Percentiles rank a stretch among this genome's conserved stretches.
Conservation (phyloP, 92 coral and sea anemone species). For the Zoanthus gigantus region DNA sequence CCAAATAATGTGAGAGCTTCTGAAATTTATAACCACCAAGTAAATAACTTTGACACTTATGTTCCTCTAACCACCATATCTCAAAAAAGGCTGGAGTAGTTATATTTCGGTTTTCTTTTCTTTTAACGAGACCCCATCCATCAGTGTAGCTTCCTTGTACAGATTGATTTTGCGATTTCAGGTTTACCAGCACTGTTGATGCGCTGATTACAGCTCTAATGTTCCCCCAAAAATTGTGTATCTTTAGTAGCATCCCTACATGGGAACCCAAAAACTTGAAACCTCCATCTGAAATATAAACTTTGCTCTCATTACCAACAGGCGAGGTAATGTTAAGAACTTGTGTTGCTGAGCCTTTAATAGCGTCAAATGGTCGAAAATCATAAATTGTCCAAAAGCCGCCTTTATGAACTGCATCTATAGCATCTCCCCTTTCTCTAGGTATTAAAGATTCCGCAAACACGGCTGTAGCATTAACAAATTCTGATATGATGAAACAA, state of each 20-base stretch:
- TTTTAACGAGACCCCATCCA: constrained; percentile 68
- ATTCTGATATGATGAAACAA: constrained; percentile 67
- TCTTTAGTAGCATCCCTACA: constrained; percentile 64
- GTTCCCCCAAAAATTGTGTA: constrained; percentile 42
- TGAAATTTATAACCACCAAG: constrained; percentile 56
- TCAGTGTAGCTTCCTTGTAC: constrained; percentile 58
- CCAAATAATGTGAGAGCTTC: constrained; percentile 78
- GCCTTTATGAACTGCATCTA: constrained; percentile 51
- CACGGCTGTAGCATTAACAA: constrained; percentile 56
- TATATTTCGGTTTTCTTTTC: constrained; percentile 29
- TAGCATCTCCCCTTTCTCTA: constrained; percentile 45
- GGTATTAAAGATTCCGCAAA: constrained; percentile 56
- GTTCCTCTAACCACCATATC: constrained; percentile 95
- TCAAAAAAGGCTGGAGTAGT: constrained; percentile 41
- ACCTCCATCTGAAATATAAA: constrained; percentile 25
- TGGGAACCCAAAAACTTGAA: constrained; percentile 53
- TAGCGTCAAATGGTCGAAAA: constrained; percentile 69
- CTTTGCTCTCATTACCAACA: constrained; percentile 21
- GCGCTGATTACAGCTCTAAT: constrained; percentile 48
- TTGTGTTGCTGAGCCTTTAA: constrained; percentile 34
- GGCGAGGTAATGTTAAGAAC: constrained; percentile 38
- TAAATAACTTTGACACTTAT: constrained; percentile 78
- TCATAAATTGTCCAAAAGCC: constrained; percentile 84
- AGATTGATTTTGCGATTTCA: constrained; percentile 33
- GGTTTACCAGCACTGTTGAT: constrained; percentile 26